Evolutionary conservation across 2,888 invertebrate genomes (phyloP).

Genomic region (Ormyrus pomaceus): DNA sequence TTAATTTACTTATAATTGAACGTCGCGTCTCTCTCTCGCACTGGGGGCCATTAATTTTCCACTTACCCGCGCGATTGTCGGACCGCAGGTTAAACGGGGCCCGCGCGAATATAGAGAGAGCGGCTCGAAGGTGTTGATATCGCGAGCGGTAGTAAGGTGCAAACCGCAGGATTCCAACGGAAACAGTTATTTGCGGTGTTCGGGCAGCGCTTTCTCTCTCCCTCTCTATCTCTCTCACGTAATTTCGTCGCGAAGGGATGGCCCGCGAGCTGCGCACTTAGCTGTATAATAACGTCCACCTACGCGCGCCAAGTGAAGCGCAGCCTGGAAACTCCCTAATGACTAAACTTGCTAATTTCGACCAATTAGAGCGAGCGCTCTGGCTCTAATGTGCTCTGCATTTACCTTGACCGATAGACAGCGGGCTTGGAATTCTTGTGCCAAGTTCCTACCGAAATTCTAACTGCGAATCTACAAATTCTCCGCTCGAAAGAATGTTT

Average conservation of each 20-base stretch:
- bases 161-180: constrained; percentile 71
- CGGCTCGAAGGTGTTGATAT: constrained; percentile 66
- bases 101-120: background rate
- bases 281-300: background rate
- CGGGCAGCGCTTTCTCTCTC: background rate
- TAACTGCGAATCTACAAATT: too few relatives aligned
- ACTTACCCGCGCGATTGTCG: constrained; percentile 12
- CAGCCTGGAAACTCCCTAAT: constrained; percentile 73
- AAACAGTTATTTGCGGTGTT: constrained; percentile 72
- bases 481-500: too few relatives aligned
- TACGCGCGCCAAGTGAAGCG: constrained; percentile 47
- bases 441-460: too few relatives aligned
- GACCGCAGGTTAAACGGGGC: constrained; percentile 19
- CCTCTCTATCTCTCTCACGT: background rate
- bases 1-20: constrained; percentile 45
- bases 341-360: constrained; percentile 76
- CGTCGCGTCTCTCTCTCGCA: background rate
- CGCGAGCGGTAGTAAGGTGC: constrained; percentile 64
- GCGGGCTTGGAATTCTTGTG: constrained; percentile 65
- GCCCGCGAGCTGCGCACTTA: constrained; percentile 69
- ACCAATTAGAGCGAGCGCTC: constrained; percentile 72
- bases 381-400: constrained; percentile 70
- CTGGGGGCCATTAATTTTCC: constrained; percentile 33
- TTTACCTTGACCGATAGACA: constrained; percentile 72
- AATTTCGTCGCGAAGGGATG: constrained; percentile 66